A percentile compares a stretch with the other conserved stretches of the same genome.
Conservation (phyloP, 2,888 invertebrate species). For the Tigriopus californicus region DNA sequence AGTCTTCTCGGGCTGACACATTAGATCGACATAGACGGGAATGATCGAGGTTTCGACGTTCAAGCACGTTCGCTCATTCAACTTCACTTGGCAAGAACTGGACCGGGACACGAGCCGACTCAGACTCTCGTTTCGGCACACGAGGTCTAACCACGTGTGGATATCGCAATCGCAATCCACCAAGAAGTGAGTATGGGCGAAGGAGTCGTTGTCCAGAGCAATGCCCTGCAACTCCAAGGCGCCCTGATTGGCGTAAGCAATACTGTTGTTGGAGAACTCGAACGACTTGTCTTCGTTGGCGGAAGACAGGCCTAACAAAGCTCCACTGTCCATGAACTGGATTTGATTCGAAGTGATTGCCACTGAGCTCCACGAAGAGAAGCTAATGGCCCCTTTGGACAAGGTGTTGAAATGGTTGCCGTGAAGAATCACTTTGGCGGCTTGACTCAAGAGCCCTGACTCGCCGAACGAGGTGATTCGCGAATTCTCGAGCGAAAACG, state of each 20-base stretch:
- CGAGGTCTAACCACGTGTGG: not conserved
- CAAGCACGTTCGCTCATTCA: not conserved
- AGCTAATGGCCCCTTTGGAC: not conserved
- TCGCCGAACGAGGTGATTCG: not conserved
- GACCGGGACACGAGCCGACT: not conserved
- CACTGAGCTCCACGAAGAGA: not conserved
- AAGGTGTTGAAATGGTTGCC: not conserved
- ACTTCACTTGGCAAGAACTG: not conserved
- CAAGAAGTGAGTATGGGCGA: not conserved
- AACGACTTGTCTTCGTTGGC: not conserved
- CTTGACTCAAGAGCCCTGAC: not conserved
- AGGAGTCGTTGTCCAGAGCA: not conserved
- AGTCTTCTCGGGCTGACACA: not conserved
- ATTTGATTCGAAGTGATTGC: not conserved
- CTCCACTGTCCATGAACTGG: not conserved
- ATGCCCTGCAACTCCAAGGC: not conserved
- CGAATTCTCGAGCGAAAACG: not conserved
- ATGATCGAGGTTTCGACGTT: not conserved
- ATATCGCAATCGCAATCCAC: not conserved
- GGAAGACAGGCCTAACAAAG: slow-evolving; percentile 2
- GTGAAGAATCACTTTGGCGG: not conserved
- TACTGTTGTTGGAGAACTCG: not conserved
- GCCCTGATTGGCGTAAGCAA: slow-evolving; percentile 2
- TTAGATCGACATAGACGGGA: not conserved
- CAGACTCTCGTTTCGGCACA: not conserved